Evolutionary conservation across 1,140 invertebrate genomes (phyloP).

Genomic region (Neodiprion lecontei): DNA sequence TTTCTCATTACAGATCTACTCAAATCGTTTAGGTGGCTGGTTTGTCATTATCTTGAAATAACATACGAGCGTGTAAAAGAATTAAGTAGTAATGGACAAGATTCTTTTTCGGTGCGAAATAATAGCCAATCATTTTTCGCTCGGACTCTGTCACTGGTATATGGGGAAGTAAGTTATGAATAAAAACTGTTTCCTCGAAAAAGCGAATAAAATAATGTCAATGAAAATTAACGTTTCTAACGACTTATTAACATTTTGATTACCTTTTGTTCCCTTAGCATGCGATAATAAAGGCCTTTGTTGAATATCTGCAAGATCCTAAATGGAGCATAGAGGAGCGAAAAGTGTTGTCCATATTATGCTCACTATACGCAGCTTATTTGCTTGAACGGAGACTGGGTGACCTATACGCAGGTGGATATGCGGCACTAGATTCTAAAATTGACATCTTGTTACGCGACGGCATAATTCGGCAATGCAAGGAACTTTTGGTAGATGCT

Average conservation of each 20-base stretch:
- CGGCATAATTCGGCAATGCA: constrained; percentile 74
- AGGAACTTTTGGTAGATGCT: constrained; percentile 75
- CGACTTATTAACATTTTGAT: constrained; percentile 15
- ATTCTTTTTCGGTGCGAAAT: constrained; percentile 78
- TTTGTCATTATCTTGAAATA: constrained; percentile 78
- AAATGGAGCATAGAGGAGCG: constrained; percentile 59
- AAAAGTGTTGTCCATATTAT: constrained; percentile 70
- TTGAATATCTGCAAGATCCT: constrained; percentile 60
- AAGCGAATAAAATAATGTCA: constrained; percentile 8
- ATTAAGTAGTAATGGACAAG: constrained; percentile 64
- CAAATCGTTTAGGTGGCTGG: constrained; percentile 81
- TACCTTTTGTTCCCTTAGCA: constrained; percentile 60
- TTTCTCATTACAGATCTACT: constrained; percentile 69
- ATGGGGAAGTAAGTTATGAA: constrained; percentile 69
- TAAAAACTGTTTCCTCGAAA: constrained; percentile 1
- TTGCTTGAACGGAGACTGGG: constrained; percentile 77
- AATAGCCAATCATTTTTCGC: constrained; percentile 85
- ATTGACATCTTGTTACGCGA: constrained; percentile 66
- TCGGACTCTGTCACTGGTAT: constrained; percentile 76
- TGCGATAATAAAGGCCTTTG: constrained; percentile 67
- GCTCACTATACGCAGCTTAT: constrained; percentile 75
- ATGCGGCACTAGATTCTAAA: constrained; percentile 54
- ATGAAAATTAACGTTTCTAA: constrained; percentile 11
- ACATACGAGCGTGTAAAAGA: constrained; percentile 71
- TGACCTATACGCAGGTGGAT: constrained; percentile 79